Percentiles rank a stretch among this genome's conserved stretches.
These are phyloP conservation scores for Diorhabda elongata DNA, from an alignment of 1,140 invertebrate genomes.

Conservation along the genomic window DNA sequence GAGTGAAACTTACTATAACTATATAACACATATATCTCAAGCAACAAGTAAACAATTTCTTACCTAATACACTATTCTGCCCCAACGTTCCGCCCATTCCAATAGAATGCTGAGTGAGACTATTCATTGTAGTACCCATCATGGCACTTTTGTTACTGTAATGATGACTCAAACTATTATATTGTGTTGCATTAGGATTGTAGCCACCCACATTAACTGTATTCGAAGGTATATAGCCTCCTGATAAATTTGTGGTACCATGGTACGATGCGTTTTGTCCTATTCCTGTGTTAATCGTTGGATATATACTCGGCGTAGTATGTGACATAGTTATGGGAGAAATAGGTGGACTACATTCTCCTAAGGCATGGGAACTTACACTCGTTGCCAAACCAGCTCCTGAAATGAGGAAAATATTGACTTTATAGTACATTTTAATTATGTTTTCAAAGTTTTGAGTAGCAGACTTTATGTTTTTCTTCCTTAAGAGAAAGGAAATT, in stretches of 20 bases:
- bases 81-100: conserved; percentile 31
- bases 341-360: conserved; percentile 56
- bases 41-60: not conserved
- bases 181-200: conserved; percentile 40
- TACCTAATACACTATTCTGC: conserved; percentile 30
- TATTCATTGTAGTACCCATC: conserved; percentile 37
- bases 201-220: conserved; percentile 27
- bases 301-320: conserved; percentile 47
- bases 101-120: conserved; percentile 30
- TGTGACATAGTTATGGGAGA: conserved; percentile 56
- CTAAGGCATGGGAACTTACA: conserved; percentile 55
- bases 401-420: conserved; percentile 13
- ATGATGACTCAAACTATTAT: conserved; percentile 51
- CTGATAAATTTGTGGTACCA: conserved; percentile 39
- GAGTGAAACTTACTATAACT: too few relatives aligned
- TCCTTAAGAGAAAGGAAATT: too few relatives aligned
- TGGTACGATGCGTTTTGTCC: conserved; percentile 29
- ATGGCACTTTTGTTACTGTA: conserved; percentile 54
- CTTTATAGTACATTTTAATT: not conserved
- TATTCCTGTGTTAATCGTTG: conserved; percentile 44
- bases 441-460: too few relatives aligned
- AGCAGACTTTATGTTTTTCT: too few relatives aligned
- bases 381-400: conserved; percentile 52
- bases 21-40: too few relatives aligned
- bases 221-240: conserved; percentile 25